Conservation (phyloP, 2,888 invertebrate species). For the Napeogenes sylphis region DNA sequence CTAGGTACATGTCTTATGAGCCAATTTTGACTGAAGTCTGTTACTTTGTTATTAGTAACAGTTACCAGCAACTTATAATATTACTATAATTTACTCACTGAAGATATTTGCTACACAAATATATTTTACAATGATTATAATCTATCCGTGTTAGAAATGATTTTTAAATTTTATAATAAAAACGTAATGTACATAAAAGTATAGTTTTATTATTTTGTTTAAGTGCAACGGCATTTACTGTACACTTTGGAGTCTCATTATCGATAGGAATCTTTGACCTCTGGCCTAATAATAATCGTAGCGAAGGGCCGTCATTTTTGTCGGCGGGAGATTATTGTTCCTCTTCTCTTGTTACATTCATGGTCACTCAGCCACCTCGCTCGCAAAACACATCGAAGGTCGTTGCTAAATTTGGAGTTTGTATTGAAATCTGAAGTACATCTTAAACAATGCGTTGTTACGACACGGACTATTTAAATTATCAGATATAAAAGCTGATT, state of each 20-base stretch:
- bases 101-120: too few species aligned
- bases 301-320: conserved; percentile 52
- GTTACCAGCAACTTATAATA: conserved; percentile 15
- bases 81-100: conserved; percentile 5
- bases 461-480: too few species aligned
- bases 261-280: conserved; percentile 67
- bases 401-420: conserved; percentile 4
- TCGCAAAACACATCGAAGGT: conserved; percentile 15
- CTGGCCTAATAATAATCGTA: conserved; percentile 66
- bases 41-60: conserved; percentile 25
- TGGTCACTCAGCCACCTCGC: conserved; percentile 26
- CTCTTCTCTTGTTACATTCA: conserved; percentile 40
- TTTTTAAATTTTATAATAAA: too few species aligned
- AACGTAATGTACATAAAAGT: background rate
- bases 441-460: conserved; percentile 8
- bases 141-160: too few species aligned
- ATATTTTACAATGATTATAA: too few species aligned
- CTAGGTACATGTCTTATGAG: conserved; percentile 33
- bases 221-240: conserved; percentile 33
- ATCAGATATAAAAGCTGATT: too few species aligned
- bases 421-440: background rate
- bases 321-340: conserved; percentile 53
- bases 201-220: conserved; percentile 27
- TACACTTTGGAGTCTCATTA: conserved; percentile 25
- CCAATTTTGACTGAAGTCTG: conserved; percentile 30